Percentiles rank a stretch among this genome's conserved stretches.
These are phyloP conservation scores for Bedellia somnulentella DNA, from an alignment of 2,888 invertebrate genomes.

Conservation along the genomic window DNA sequence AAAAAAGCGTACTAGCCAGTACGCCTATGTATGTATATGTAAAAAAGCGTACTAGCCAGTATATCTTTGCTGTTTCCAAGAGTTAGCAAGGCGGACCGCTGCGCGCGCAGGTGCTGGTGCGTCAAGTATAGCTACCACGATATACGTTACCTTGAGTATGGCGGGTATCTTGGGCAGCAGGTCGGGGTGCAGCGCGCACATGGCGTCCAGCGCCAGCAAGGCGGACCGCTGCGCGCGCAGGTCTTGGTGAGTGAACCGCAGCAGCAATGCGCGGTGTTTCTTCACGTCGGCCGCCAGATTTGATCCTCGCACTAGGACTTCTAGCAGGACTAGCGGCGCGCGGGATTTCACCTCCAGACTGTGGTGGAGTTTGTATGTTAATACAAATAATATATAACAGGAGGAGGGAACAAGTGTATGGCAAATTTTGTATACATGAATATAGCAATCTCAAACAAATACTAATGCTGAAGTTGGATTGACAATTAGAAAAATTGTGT, in stretches of 20 bases:
- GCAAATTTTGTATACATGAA: too few species aligned
- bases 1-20: too few species aligned
- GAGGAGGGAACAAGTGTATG: too few species aligned
- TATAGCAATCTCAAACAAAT: not conserved
- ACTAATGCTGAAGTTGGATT: slow-evolving; percentile 23
- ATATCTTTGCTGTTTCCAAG: too few species aligned
- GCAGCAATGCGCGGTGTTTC: slow-evolving; percentile 74
- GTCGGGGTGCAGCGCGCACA: slow-evolving; percentile 77
- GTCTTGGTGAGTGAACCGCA: slow-evolving; percentile 81
- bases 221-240: slow-evolving; percentile 87
- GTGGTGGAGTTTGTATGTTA: too few species aligned
- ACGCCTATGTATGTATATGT: too few species aligned
- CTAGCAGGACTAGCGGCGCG: slow-evolving; percentile 90
- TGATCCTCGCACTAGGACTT: slow-evolving; percentile 77
- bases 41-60: too few species aligned
- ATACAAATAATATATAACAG: not conserved
- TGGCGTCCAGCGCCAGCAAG: slow-evolving; percentile 92
- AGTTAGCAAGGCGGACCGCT: slow-evolving; percentile 91
- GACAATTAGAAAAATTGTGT: too few species aligned
- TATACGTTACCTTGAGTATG: slow-evolving; percentile 75
- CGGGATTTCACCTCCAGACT: slow-evolving; percentile 90
- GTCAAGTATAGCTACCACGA: slow-evolving; percentile 79
- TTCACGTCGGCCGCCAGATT: slow-evolving; percentile 70
- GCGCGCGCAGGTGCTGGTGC: slow-evolving; percentile 79
- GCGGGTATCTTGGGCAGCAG: slow-evolving; percentile 88